Evolutionary conservation across 2,888 invertebrate genomes (phyloP).

Genomic region (Alviniconcha strummeri): DNA sequence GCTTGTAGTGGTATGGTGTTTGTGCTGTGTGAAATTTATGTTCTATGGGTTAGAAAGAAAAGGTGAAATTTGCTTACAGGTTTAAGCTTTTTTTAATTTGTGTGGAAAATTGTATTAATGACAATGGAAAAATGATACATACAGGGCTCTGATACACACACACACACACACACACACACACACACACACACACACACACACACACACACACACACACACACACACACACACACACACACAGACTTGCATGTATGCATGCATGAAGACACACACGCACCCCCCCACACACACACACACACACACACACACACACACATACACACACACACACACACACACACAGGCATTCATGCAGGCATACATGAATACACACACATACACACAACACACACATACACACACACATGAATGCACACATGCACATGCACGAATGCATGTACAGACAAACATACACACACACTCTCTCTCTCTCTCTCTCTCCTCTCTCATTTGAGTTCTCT

Average conservation of each 20-base stretch:
- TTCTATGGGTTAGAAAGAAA: background rate
- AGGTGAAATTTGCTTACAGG: background rate
- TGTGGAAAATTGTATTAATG: background rate
- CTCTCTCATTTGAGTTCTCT: background rate
- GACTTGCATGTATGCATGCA: background rate
- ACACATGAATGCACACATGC: too few species aligned
- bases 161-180: background rate
- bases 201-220: background rate
- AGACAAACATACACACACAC: background rate
- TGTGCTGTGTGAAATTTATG: background rate
- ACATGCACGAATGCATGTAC: too few species aligned
- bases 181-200: background rate
- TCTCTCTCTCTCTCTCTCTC: background rate
- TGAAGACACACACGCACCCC: background rate
- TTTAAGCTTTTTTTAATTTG: background rate
- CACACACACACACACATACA: too few species aligned
- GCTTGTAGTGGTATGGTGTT: background rate
- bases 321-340: too few species aligned
- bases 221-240: background rate
- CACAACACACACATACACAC: too few species aligned
- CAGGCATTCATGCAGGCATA: too few species aligned
- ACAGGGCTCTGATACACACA: background rate
- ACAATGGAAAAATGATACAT: background rate
- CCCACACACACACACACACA: too few species aligned
- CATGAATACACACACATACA: too few species aligned